A percentile compares a stretch with the other conserved stretches of the same genome.
Evolutionary conservation across 2,888 invertebrate genomes (phyloP).

Genomic region (Synanthedon andrenaeformis): DNA sequence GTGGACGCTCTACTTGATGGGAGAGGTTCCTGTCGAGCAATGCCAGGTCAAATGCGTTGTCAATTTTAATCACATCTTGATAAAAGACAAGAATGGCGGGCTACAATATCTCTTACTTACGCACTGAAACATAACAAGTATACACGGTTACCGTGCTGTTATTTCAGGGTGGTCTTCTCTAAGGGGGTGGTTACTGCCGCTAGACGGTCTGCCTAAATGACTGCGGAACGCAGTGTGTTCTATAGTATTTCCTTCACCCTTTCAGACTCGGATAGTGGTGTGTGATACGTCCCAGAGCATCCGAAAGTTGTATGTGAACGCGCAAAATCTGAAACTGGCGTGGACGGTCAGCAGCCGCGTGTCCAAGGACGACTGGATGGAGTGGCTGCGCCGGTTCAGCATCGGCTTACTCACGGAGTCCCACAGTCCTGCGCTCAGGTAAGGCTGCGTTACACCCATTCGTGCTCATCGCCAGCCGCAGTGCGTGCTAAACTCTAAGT

Average conservation of each 20-base stretch:
- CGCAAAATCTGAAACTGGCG: conserved; percentile 86
- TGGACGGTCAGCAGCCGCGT: conserved; percentile 94
- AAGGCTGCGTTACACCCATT: not conserved
- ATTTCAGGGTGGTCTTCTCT: no score
- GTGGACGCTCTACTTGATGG: no score
- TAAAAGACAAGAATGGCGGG: no score
- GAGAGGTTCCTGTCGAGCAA: no score
- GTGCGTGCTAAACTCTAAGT: not conserved
- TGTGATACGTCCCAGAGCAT: conserved; percentile 79
- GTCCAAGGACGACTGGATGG: conserved; percentile 98
- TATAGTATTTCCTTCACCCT: not conserved
- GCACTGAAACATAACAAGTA: no score
- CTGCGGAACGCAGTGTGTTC: no score
- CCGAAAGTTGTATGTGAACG: conserved; percentile 85
- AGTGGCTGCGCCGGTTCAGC: conserved; percentile 93
- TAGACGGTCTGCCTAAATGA: no score
- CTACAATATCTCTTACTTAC: no score
- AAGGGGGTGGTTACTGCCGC: no score
- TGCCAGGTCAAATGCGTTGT: no score
- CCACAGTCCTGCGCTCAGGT: conserved; percentile 90
- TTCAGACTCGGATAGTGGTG: conserved; percentile 44
- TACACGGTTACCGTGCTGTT: no score
- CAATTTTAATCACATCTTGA: no score
- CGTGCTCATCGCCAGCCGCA: not conserved
- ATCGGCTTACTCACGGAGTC: conserved; percentile 95